A percentile compares a stretch with the other conserved stretches of the same genome.
Evolutionary conservation across 2,888 invertebrate species (phyloP).

Genomic region (Lymantria dispar): DNA sequence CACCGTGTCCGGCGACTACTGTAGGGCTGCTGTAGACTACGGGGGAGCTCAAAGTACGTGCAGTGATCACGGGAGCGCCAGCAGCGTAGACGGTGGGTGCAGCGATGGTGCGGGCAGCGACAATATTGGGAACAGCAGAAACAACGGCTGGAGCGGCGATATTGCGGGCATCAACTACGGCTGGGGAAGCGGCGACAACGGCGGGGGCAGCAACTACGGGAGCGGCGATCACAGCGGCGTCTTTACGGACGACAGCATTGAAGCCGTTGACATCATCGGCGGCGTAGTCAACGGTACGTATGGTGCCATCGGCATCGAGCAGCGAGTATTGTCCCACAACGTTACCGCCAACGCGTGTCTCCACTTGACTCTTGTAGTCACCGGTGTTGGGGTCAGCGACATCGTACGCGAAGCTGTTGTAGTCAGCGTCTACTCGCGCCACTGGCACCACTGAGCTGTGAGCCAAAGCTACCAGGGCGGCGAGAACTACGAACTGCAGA

Average conservation of each 20-base stretch:
- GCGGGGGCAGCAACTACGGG: conserved; percentile 50
- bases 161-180: conserved; percentile 28
- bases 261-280: conserved; percentile 82
- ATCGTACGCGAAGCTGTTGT: conserved; percentile 79
- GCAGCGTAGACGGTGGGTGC: conserved; percentile 10
- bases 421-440: conserved; percentile 75
- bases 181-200: conserved; percentile 44
- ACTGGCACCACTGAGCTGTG: conserved; percentile 76
- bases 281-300: conserved; percentile 80
- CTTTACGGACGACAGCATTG: conserved; percentile 81
- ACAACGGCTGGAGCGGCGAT: conserved; percentile 25
- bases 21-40: conserved; percentile 13
- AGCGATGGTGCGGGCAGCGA: conserved; percentile 11
- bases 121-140: not conserved
- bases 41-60: not conserved
- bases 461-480: conserved; percentile 63
- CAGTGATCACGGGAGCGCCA: not conserved
- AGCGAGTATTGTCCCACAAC: conserved; percentile 82
- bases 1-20: conserved; percentile 25
- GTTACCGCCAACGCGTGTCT: conserved; percentile 76
- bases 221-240: conserved; percentile 61
- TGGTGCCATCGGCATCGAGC: conserved; percentile 79
- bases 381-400: conserved; percentile 82
- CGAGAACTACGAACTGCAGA: conserved; percentile 65
- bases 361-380: conserved; percentile 81